Conservation (phyloP, 2,797 vertebrate genomes). For the Mormyrus hasselquistii region DNA sequence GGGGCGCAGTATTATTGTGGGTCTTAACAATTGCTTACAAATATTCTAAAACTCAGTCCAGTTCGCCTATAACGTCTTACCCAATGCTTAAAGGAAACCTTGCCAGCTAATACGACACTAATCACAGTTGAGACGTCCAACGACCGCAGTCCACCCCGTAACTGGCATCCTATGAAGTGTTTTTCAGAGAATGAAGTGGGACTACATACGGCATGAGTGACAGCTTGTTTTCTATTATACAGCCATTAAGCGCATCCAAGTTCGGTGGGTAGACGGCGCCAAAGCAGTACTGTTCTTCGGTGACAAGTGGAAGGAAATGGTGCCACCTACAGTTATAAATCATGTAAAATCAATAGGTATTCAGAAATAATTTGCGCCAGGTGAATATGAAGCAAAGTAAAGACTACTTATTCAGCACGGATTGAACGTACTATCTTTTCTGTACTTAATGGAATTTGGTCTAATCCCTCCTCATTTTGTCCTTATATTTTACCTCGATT, state of each 20-base stretch:
- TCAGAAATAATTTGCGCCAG: not conserved
- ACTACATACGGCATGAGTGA: not conserved
- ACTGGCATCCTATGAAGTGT: not conserved
- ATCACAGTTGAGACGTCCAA: not conserved
- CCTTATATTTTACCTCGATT: not conserved
- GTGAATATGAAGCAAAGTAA: not conserved
- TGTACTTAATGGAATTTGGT: not conserved
- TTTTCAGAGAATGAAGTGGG: not conserved
- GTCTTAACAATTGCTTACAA: not conserved
- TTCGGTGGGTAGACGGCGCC: not conserved
- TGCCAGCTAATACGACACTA: not conserved
- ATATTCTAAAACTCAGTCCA: not conserved
- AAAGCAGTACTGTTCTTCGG: not conserved
- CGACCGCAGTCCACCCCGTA: not conserved
- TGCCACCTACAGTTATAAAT: slow-evolving; percentile 56
- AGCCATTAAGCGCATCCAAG: not conserved
- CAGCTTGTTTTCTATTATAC: not conserved
- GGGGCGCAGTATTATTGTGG: not conserved
- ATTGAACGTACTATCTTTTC: not conserved
- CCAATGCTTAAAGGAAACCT: not conserved
- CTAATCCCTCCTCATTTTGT: not conserved
- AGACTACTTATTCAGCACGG: not conserved
- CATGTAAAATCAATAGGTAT: not conserved
- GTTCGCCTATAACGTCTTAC: not conserved
- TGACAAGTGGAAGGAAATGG: slow-evolving; percentile 34